These are phyloP conservation scores for Zophobas morio DNA, from an alignment of 1,140 invertebrate genomes.

Conservation along the genomic window DNA sequence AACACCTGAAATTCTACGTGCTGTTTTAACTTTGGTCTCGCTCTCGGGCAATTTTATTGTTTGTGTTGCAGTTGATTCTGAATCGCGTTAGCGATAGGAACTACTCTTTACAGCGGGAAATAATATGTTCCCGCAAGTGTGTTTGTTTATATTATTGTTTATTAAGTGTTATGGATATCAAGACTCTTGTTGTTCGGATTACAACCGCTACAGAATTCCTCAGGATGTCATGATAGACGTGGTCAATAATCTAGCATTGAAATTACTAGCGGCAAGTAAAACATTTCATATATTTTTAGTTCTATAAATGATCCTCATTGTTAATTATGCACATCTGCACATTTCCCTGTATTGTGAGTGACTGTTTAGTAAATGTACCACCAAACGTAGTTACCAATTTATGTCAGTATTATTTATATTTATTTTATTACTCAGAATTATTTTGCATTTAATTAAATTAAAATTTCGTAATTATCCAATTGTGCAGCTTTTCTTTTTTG, in stretches of 20 bases:
- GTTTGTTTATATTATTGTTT: conserved; percentile 23
- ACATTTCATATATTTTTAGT: background rate
- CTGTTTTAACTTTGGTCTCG: conserved; percentile 11
- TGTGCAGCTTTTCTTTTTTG: too few relatives aligned
- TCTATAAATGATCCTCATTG: background rate
- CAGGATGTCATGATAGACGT: conserved; percentile 83
- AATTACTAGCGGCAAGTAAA: conserved; percentile 76
- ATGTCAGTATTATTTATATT: too few relatives aligned
- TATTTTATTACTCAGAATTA: too few relatives aligned
- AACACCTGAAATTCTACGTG: conserved; percentile 20
- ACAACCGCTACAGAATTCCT: conserved; percentile 64
- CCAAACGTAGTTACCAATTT: too few relatives aligned
- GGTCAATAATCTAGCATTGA: conserved; percentile 81
- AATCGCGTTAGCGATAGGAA: conserved; percentile 35
- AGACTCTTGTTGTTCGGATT: conserved; percentile 16
- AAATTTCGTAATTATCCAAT: too few relatives aligned
- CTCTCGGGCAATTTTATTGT: conserved; percentile 30
- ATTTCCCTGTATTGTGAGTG: background rate
- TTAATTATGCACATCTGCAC: background rate
- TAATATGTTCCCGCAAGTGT: conserved; percentile 33
- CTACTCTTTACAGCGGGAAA: background rate
- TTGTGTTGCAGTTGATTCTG: conserved; percentile 37
- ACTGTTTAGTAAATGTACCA: background rate
- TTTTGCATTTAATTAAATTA: too few relatives aligned
- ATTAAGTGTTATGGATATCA: conserved; percentile 27